Evolutionary conservation across 1,140 invertebrate genomes (phyloP), one percentile per base, ranked within the genome.

Genomic region (Calycopis cecrops): DNA sequence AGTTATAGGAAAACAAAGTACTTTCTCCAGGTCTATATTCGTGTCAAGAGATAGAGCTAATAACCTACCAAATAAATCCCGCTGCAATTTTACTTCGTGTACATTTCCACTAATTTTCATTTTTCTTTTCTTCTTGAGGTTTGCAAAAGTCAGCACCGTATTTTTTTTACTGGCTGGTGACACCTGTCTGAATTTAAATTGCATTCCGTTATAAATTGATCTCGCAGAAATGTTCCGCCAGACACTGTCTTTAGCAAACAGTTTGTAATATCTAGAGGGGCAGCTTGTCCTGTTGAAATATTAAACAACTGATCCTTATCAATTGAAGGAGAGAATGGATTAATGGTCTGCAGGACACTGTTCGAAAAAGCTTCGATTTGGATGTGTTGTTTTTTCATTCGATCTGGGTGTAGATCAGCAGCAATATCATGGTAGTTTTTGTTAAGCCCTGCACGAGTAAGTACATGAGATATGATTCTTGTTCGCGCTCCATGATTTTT

Each of bases 201-300:
- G 62, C 50, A 68, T 54, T 63, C 59, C 6, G 51, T 11, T 14
- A 63, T 61, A 52, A 67, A 64, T 35, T 12, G 35, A n/a, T 64
- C 21, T 9, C 50, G 37, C 6, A 48, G n/a, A 33, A 6, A 11
- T 16, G 56, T 52, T 28, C 56, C 50, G 16, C 35, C 38, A 33
- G 17, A 18, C 51, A 55, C 52, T 35, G 60, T 35, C 55, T 60
- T 60, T 2, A 67, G 17, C 34, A 10, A 59, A 21, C 35, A 58
- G 52, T 37, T 38, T 59, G 37, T 40, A 55, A 53, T n/a, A 17
- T 10, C 8, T 17, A 6, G 3, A 33, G 65, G 57, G 8, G 56
- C 64, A 11, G 54, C 38, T 44, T 59, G 59, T 3, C 63, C 62
- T 4, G 52, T 54, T 37, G 52, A 55, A 52, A 58, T 55, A 44